These are phyloP conservation scores for Physeter macrocephalus DNA, from an alignment of 2,113 vertebrate genomes.

Conservation along the genomic window DNA sequence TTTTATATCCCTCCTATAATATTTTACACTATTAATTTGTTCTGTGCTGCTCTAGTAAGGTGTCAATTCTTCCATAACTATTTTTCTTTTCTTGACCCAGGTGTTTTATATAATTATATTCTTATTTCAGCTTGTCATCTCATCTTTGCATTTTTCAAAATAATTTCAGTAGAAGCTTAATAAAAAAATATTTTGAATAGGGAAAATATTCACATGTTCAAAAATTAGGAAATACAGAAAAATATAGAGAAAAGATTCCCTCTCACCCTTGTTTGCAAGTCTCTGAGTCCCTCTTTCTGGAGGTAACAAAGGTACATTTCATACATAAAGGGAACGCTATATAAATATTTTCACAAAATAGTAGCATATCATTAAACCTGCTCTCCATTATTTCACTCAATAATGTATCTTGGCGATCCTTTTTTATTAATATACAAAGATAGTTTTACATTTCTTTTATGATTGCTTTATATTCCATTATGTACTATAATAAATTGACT, in stretches of 20 bases:
- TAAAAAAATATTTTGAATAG: neutral
- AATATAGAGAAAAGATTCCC: neutral
- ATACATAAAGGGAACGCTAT: neutral
- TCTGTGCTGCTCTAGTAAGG: neutral
- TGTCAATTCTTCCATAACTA: neutral
- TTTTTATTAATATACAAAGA: neutral
- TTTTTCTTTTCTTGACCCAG: neutral
- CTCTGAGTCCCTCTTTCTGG: neutral
- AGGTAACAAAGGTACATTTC: neutral
- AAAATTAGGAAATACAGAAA: neutral
- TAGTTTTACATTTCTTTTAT: neutral
- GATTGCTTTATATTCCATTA: neutral
- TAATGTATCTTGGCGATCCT: neutral
- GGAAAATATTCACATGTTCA: neutral
- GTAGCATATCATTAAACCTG: neutral
- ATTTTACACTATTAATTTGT: neutral
- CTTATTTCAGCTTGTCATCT: neutral
- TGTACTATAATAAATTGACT: neutral
- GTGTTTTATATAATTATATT: neutral
- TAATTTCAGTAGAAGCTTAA: neutral
- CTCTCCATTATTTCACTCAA: neutral
- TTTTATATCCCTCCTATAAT: neutral
- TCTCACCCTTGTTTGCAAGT: neutral
- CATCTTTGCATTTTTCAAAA: neutral
- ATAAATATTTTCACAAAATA: neutral